These are phyloP conservation scores for Imbricaverruca yamaguchii DNA, from an alignment of 2,888 invertebrate genomes.

Conservation along the genomic window DNA sequence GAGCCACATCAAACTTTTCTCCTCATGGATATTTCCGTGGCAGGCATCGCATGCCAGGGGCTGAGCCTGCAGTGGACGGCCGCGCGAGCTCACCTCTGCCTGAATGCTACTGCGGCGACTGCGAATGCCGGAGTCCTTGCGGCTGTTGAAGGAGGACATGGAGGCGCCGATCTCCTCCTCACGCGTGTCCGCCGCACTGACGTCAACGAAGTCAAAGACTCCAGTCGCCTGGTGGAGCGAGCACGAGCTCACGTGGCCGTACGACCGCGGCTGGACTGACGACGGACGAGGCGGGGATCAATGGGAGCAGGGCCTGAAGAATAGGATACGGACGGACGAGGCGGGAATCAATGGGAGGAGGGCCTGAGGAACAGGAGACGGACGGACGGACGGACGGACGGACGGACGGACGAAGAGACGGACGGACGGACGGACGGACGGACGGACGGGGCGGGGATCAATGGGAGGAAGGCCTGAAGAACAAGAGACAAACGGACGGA, in stretches of 20 bases:
- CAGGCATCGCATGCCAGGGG: neutral
- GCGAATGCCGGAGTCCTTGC: slow-evolving; percentile 79
- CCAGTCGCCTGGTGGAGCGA: neutral
- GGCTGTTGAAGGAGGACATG: neutral
- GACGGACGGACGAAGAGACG: too few species aligned
- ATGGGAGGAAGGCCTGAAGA: too few species aligned
- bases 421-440: too few species aligned
- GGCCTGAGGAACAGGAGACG: neutral
- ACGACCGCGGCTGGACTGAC: too few species aligned
- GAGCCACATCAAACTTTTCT: too few species aligned
- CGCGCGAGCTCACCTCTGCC: slow-evolving; percentile 56
- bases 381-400: neutral
- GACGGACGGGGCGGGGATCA: too few species aligned
- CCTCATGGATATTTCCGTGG: neutral
- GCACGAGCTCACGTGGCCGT: neutral
- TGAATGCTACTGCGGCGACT: slow-evolving; percentile 77
- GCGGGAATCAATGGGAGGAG: neutral
- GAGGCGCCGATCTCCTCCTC: neutral
- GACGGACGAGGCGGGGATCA: too few species aligned
- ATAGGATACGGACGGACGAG: neutral
- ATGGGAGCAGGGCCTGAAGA: too few species aligned
- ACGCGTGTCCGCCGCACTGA: neutral
- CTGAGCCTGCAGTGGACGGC: neutral
- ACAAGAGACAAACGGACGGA: too few species aligned
- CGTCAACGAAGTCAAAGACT: neutral